Base-by-base conservation (phyloP, 1,140 invertebrate species). In the Aphelenchoides besseyi region DNA sequence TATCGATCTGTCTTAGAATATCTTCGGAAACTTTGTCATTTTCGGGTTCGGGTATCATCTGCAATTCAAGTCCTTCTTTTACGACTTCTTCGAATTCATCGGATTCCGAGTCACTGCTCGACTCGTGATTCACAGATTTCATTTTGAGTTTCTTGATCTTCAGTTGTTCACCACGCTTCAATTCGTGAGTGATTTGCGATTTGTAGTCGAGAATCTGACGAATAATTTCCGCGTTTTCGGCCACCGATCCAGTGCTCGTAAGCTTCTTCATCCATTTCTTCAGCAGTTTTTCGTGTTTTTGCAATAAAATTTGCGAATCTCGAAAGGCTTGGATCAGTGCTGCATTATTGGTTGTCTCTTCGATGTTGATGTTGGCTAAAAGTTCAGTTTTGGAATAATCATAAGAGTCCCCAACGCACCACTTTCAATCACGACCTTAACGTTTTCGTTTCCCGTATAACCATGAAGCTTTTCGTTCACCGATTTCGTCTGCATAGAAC, bases 251-350 rank as follows among this genome's bases (percentile, higher is more conserved):
- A 32, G 62, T 73, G 63, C 73, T 28, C 32, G 63, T 48, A 5
- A 76, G 53, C 55, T 74, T 69, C 52, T 75, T 75, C 1, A 78
- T 23, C 74, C 74, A 75, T 57, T 67, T 78, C 9, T 61, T 74
- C 1, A 79, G 23, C 2, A 30, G 52, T 1, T 33, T 30, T 18
- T 26, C 48, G 16, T 71, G 66, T 48, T 30, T 69, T 35, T 69
- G 59, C 28, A 76, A 35, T 26, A 59, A 64, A 3, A 62, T 41
- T n/a, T 59, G 63, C 0, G 66, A 48, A 28, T 76, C 75, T 0
- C 33, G n/a, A 8, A 76, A 59, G 57, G 77, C 53, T 48, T 63
- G 29, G 9, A 76, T 29, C 12, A 76, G 16, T 29, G 59, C 72
- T 16, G 18, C 29, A 48, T 74, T 76, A 23, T 76, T 75, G 16